Evolutionary conservation across 2,888 invertebrate genomes (phyloP), one percentile per base, ranked within the genome.

Genomic region (Rotaria macrura): DNA sequence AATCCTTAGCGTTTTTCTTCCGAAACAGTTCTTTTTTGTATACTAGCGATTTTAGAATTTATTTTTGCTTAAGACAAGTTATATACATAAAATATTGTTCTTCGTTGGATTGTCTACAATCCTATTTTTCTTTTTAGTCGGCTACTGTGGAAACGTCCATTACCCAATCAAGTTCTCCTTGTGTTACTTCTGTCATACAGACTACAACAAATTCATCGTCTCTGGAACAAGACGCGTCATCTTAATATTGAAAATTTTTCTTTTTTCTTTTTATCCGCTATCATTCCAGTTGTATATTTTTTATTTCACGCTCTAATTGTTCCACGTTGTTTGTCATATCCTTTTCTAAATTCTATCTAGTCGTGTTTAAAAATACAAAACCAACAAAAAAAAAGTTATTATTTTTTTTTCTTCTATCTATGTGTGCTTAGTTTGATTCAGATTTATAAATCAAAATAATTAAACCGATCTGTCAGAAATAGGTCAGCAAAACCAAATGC

Each of bases 251-350:
- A 34, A 14, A 34, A 20, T 29, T 65, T 29, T 65, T 29, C 29
- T 57, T 57, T 57, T 29, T 29, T n/a, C 29, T 65, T 34, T 34
- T 29, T 34, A 34, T 38, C 29, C 34, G 29, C 25, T 20, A 65
- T 34, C 65, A 65, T 65, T 65, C 65, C 65, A 65, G 65, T 65
- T 65, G 65, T 65, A 65, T 34, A 65, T 65, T 65, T 65, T 65
- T 65, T 34, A 38, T 34, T 65, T 34, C 65, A 34, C 29, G 14
- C 34, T 65, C 14, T 17, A 65, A 65, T 23, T 52, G 65, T 65
- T 65, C 17, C 65, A 65, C 17, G 20, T 34, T 65, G 34, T 65
- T 65, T 34, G 29, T 29, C n/a, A 57, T 29, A 29, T 20, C 20
- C 34, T 38, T 38, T 65, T 17, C 34, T 34, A 65, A 65, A 34